Evolutionary conservation across 2,888 invertebrate genomes (phyloP), one percentile per base, ranked within the genome.

Genomic region (Bedellia somnulentella): DNA sequence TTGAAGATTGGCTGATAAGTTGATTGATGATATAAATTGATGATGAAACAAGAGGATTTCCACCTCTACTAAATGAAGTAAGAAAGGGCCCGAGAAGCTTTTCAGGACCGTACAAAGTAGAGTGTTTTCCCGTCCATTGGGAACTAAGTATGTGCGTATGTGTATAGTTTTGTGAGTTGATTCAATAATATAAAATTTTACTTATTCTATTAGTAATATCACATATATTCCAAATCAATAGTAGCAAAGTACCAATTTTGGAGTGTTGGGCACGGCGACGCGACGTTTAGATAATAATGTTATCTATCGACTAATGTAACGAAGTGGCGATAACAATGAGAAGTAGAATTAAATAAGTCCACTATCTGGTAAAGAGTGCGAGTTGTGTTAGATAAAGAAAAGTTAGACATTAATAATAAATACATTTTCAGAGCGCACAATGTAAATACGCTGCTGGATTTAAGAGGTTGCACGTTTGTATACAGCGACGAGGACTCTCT

Each of bases 391-490:
- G 11, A 21, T 25, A 11, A 22, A 21, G 11, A 10, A 21, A 4
- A 9, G 8, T 10, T 8, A 3, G 3, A 25, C 9, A 15, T 37
- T n/a, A n/a, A n/a, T n/a, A n/a, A n/a, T n/a, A n/a, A n/a, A n/a
- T n/a, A n/a, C n/a, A n/a, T n/a, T 56, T 67, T 15, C 60, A 77
- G 77, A 45, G 63, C 79, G 24, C 80, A 80, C 42, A 75, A 75
- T 49, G 78, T 80, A 3, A 79, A 78, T 39, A 77, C 78, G 18
- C 57, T 81, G 35, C 40, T 78, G 39, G 80, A 81, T 46, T 57
- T 81, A 11, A 63, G 81, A 35, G 81, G 81, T 24, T 75, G 79
- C 39, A 70, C 67, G 25, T 80, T 77, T 54, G 80, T 79, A 0
- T 80, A 76, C 45, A 73, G 73, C 43, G 55, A 68, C 40, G 68